Conservation (phyloP, 2,797 vertebrate genomes). For the Carcharodon carcharias region DNA sequence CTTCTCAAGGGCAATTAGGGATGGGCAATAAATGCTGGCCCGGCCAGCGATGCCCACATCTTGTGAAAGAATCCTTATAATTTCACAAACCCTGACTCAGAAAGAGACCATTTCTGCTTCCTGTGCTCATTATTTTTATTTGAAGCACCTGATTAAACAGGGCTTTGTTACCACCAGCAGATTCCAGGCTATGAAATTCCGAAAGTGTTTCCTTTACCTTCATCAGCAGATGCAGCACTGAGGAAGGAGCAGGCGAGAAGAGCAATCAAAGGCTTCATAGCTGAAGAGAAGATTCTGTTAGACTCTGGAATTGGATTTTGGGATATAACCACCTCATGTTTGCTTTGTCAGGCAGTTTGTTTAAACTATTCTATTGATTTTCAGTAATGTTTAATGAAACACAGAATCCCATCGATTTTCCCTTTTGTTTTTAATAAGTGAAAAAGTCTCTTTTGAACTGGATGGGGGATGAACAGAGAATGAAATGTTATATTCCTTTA, state of each 20-base stretch:
- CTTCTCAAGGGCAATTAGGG: too few relatives aligned
- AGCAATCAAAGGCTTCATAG: not conserved
- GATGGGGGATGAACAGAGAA: not conserved
- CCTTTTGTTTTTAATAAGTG: not conserved
- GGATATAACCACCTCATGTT: not conserved
- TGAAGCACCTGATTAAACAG: not conserved
- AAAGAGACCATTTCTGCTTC: not conserved
- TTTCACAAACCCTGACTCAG: not conserved
- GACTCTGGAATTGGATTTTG: not conserved
- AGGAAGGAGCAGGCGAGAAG: not conserved
- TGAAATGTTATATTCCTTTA: not conserved
- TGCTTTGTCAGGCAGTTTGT: not conserved
- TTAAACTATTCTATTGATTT: slow-evolving; percentile 27
- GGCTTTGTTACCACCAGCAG: accelerated
- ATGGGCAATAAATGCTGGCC: too few relatives aligned
- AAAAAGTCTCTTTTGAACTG: not conserved
- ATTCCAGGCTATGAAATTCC: not conserved
- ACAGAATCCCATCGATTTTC: not conserved
- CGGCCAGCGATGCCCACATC: too few relatives aligned
- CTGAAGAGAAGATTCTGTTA: not conserved
- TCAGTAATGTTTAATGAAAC: not conserved
- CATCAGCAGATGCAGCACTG: not conserved
- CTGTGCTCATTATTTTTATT: not conserved
- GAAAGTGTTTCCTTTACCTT: not conserved
- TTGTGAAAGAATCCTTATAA: not conserved